Evolutionary conservation across 1,140 invertebrate genomes (phyloP), one percentile per base, ranked within the genome.

Genomic region (Oreohelix idahoensis): DNA sequence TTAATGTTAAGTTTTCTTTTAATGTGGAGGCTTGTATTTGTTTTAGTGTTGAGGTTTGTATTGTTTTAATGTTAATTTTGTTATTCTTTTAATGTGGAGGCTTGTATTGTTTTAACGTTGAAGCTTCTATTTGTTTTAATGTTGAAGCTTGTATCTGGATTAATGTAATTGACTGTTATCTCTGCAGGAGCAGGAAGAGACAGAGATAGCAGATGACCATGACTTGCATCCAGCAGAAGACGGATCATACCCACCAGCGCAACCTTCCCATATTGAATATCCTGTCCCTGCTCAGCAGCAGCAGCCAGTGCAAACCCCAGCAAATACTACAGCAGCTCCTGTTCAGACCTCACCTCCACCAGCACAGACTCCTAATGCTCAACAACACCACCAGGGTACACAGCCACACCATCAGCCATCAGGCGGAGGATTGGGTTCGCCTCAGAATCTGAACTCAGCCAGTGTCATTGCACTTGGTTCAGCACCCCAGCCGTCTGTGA

Each of bases 151-250:
- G 42, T 15, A 45, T 45, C 15, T 45, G 42, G 5, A 8, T 45
- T 45, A 5, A 45, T 45, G 23, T 79, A 69, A 35, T 79, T 58
- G 32, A 49, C 15, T 11, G n/a, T 29, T 77, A 10, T 80, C 2
- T 79, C 73, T 35, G 36, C 83, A 92, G 91, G 91, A 92, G 75
- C 90, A 89, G 42, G 91, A 92, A 63, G 92, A 92, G 74, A 88
- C 88, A 79, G 91, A 93, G 13, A 86, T 92, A 69, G 91, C 90
- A 69, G 92, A 93, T 88, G 92, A 93, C 71, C 89, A 89, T 13
- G 92, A 92, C n/a, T 89, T 90, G 20, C 91, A 89, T 29, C 84
- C 87, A 70, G 90, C 90, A 36, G 91, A 92, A 20, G 84, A 82
- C 1, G 58, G 26, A 42, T 11, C 39, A 8, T 42, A 58, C 17